Evolutionary conservation across 2,797 vertebrate species (phyloP), one percentile per base, ranked within the genome.

Genomic region (Otolemur crassicaudatus): DNA sequence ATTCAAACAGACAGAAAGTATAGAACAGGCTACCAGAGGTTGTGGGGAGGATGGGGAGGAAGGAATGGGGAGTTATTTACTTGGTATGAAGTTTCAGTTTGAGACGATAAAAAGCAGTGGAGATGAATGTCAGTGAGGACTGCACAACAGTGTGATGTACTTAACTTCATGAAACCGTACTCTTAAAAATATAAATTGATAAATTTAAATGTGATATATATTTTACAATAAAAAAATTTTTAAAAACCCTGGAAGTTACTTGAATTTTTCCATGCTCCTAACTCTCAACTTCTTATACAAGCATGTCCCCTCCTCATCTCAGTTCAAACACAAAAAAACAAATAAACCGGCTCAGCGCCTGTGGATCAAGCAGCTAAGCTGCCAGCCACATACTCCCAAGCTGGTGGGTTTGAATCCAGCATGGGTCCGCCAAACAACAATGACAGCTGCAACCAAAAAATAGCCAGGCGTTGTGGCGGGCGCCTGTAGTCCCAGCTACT

Each of bases 211-310:
- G 34, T 83, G 58, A 90, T 58, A 25, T 76, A 7, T 53, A 90
- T 46, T 93, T 94, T 76, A 94, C 14, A 94, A 79, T 20, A 72
- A 90, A 88, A 84, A 70, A 65, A n/a, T 14, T 49, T 16, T 53
- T 20, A 65, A 65, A 37, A 70, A 84, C 4, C 10, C 23, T 90
- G n/a, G 20, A 80, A 92, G 67, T 31, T 91, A 58, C 3, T 14
- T 94, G n/a, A 92, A 91, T 16, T 93, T 49, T 80, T 56, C 12
- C 29, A 67, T 70, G 4, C 63, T 89, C 10, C 12, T 29, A 94
- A 40, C 14, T 94, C 65, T 83, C 7, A 17, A 70, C 3, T 65
- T 86, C 37, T 73, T 73, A 91, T n/a, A 94, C 81, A 81, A 46
- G 77, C 82, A 70, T 69, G 14, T 2, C 8, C 3, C n/a, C 9